phyloP scores from a whole-genome alignment of 53 echinoderm and acorn worm genomes.

The Hippasteria phrygiana region DNA sequence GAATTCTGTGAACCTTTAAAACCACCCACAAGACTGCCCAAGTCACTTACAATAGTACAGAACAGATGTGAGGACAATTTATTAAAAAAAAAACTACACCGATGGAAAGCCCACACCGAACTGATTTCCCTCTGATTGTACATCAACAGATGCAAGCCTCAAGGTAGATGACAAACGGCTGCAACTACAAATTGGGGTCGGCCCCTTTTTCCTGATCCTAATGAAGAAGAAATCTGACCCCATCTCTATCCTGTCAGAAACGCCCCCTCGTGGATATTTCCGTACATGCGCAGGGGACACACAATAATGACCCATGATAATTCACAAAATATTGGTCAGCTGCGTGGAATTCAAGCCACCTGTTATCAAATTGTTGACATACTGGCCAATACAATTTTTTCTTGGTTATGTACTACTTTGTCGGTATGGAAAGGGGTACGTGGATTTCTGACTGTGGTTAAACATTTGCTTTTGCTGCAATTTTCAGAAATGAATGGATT shows the following conservation, averaged over 20 bases:
- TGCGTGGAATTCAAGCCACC: slow-evolving; percentile 1
- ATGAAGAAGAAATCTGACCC: neutral
- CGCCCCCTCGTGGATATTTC: neutral
- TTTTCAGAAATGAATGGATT: no score
- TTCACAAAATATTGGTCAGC: neutral
- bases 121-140: neutral
- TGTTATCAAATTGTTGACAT: slow-evolving; percentile 2
- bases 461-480: no score
- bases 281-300: neutral
- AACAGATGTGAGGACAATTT: no score
- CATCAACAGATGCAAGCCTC: neutral
- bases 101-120: neutral
- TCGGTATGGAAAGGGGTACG: no score
- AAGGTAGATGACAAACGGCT: neutral
- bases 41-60: no score
- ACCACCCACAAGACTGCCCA: no score
- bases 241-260: neutral
- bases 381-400: neutral
- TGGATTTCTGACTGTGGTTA: no score
- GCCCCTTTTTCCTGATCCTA: neutral
- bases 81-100: no score
- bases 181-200: neutral
- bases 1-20: no score
- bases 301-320: neutral
- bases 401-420: neutral